Evolutionary conservation across 2,888 invertebrate genomes (phyloP).

Genomic region (Hetaerina titia): DNA sequence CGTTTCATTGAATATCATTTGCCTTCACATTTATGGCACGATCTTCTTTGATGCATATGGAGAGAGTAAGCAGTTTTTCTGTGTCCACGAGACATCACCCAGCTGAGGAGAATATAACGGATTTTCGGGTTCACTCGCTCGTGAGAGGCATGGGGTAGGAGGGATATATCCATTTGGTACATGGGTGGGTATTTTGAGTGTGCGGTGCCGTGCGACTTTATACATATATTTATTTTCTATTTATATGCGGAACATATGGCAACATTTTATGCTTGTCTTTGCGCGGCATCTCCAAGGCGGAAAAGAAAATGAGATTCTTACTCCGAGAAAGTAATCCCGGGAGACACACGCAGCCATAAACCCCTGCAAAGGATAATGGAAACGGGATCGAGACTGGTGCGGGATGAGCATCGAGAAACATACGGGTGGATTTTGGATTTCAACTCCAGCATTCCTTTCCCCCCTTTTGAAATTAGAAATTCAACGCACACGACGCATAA

Average conservation of each 20-base stretch:
- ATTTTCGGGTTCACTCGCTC: no score
- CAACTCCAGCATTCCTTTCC: neutral
- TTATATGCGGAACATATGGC: neutral
- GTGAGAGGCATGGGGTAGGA: neutral
- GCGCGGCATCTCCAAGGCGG: conserved; percentile 4
- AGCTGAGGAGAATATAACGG: neutral
- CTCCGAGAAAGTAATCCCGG: neutral
- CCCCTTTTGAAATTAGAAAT: conserved; percentile 23
- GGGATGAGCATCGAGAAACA: neutral
- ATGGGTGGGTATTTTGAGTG: neutral
- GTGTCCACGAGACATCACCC: neutral
- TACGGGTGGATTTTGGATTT: conserved; percentile 4
- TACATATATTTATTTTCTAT: neutral
- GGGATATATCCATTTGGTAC: neutral
- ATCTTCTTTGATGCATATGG: neutral
- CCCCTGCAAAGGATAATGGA: conserved; percentile 1
- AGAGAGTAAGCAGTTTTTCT: neutral
- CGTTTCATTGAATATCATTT: neutral
- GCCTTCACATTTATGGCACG: neutral
- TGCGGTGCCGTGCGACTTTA: neutral
- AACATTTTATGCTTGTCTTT: conserved; percentile 19
- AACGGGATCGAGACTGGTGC: neutral
- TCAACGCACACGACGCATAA: neutral
- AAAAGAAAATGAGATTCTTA: conserved; percentile 14
- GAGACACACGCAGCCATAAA: neutral